Evolutionary conservation across 2,113 vertebrate genomes (phyloP).

Genomic region (Chunga burmeisteri): DNA sequence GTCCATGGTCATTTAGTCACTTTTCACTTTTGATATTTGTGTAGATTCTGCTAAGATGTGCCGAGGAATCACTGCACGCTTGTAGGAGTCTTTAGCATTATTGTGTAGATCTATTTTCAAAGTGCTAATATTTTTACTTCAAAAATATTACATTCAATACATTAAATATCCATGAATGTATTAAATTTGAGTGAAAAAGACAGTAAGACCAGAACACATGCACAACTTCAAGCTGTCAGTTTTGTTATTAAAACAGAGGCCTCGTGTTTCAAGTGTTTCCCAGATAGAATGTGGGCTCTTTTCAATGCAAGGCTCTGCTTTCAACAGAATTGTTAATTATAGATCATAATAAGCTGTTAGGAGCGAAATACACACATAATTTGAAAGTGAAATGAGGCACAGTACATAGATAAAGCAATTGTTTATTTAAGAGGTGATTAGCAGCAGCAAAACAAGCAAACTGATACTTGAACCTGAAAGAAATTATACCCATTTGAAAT

Average conservation of each 20-base stretch:
- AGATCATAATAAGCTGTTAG: conserved; percentile 77
- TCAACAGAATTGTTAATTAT: conserved; percentile 79
- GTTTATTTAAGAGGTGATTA: conserved; percentile 81
- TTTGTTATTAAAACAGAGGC: conserved; percentile 50
- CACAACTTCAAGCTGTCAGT: conserved; percentile 12
- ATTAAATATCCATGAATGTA: not conserved
- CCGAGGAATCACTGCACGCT: not conserved
- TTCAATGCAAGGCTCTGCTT: conserved; percentile 67
- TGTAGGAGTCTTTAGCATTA: not conserved
- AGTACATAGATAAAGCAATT: conserved; percentile 78
- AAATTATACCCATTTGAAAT: conserved; percentile 69
- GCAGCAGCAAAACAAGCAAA: conserved; percentile 76
- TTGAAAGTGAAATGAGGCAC: conserved; percentile 82
- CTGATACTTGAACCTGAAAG: conserved; percentile 76
- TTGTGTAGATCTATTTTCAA: not conserved
- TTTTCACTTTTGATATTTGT: not conserved
- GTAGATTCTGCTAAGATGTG: not conserved
- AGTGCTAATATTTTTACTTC: not conserved
- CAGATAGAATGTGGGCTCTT: conserved; percentile 57
- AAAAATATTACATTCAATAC: not conserved
- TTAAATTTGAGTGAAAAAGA: not conserved
- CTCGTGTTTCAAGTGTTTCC: conserved; percentile 54
- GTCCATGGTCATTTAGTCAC: fast-evolving
- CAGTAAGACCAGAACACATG: not conserved
- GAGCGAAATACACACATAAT: conserved; percentile 73